Base-by-base conservation (phyloP, 2,797 vertebrate species). In the Apogon talboti region DNA sequence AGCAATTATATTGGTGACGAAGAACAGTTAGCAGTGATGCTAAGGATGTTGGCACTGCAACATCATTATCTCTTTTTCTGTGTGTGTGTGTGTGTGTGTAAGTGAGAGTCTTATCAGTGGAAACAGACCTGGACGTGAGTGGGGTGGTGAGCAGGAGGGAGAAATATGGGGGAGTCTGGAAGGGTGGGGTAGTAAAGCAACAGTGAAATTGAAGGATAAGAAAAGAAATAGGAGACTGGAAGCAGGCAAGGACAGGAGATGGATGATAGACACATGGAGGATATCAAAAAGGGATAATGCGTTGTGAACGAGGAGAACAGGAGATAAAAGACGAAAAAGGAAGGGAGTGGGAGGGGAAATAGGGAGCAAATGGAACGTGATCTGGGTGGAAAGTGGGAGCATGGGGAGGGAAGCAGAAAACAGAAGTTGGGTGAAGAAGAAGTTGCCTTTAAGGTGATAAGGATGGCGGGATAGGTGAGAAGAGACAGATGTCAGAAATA, bases 81-180 rank as follows among this genome's bases (percentile, higher is more conserved):
- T 12, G 15, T 18, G 40, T 53, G 49, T 19, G 41, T 44, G 68
- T 44, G 42, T 41, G 46, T 48, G 48, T 63, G 42, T 72, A 75
- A 71, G 71, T 61, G 53, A 74, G 76, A 63, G 86, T 74, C 87
- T 91, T 92, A 92, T 92, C 91, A 84, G 84, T 83, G 74, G 84
- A 90, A 91, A 88, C 91, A 91, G 91, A 87, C 83, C 70, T 76
- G 82, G 81, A 91, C 83, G 87, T 90, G 90, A 90, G 79, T 75
- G 68, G 89, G 79, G 59, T 89, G 72, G 76, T 0, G 74, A 91
- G 74, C 76, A 88, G 84, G 60, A 74, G 65, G 71, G 40, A 68
- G 37, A 19, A 43, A 6, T 43, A n/a, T n/a, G 52, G 28, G 4
- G n/a, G 6, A 14, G 42, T 30, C 9, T 19, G 38, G 33, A 2